Conservation (phyloP, 2,113 vertebrate species). For the Cyprinodon tularosa region DNA sequence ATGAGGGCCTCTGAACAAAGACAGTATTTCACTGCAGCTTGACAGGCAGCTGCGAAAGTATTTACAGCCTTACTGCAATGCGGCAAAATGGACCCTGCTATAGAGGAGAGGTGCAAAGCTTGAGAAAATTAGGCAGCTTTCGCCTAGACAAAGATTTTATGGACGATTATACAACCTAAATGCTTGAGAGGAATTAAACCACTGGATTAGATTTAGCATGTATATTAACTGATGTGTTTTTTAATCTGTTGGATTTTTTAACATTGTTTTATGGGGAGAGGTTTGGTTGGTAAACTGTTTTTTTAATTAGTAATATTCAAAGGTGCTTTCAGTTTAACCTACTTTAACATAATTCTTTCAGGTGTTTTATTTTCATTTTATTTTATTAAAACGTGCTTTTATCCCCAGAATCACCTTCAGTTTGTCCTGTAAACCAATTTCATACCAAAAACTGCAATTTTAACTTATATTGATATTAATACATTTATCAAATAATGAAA, state of each 20-base stretch:
- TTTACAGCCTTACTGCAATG: conserved; percentile 98
- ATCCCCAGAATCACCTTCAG: not conserved
- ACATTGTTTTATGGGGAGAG: not conserved
- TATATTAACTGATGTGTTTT: not conserved
- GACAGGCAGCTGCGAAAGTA: conserved; percentile 99
- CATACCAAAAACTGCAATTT: not conserved
- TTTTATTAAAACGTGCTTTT: not conserved
- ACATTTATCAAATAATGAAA: not conserved
- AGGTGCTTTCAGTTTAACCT: too few relatives aligned
- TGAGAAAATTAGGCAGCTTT: conserved; percentile 8
- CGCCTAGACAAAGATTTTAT: not conserved
- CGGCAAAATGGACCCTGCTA: conserved; percentile 82
- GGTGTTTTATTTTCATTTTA: not conserved
- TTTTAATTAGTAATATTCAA: not conserved
- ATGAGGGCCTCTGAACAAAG: conserved; percentile 89
- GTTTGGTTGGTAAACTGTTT: not conserved
- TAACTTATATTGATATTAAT: not conserved
- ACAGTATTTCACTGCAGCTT: conserved; percentile 96
- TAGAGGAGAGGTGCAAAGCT: conserved; percentile 37
- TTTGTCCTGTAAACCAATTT: not conserved
- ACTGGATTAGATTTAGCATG: not conserved
- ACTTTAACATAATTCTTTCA: not conserved
- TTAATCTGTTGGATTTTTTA: not conserved
- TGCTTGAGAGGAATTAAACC: not conserved
- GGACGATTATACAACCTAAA: not conserved